Evolutionary conservation across 2,888 invertebrate genomes (phyloP).

Genomic region (Agrochola litura): DNA sequence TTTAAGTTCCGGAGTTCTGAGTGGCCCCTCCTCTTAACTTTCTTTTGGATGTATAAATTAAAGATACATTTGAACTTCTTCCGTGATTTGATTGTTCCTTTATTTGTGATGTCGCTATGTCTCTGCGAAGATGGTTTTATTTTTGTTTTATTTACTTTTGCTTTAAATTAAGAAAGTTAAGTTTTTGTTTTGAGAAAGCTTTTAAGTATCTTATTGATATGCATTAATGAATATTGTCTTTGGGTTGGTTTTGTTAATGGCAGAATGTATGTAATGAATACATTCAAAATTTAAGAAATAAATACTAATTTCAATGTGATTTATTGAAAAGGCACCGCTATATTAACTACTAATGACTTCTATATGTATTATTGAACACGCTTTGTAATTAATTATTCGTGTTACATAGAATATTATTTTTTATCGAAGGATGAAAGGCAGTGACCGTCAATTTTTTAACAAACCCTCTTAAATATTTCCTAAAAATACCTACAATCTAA

Average conservation of each 20-base stretch:
- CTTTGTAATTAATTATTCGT: background rate
- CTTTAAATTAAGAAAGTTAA: conserved; percentile 6
- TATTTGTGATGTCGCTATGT: conserved; percentile 50
- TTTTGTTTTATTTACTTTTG: conserved; percentile 41
- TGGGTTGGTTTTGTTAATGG: background rate
- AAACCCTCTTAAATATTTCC: background rate
- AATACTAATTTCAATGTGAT: background rate
- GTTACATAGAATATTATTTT: background rate
- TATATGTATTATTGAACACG: too few species aligned
- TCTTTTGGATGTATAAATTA: conserved; percentile 73
- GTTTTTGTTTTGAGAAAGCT: background rate
- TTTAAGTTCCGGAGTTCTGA: conserved; percentile 73
- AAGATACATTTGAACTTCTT: conserved; percentile 66
- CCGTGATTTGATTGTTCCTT: conserved; percentile 65
- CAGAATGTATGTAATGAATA: background rate
- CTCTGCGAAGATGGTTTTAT: conserved; percentile 31
- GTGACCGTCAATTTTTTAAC: background rate
- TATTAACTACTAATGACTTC: background rate
- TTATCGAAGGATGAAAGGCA: background rate
- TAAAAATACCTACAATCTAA: background rate
- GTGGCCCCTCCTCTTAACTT: conserved; percentile 71
- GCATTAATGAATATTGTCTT: too few species aligned
- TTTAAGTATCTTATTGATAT: background rate
- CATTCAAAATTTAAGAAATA: background rate
- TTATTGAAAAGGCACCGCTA: background rate